A percentile compares a stretch with the other conserved stretches of the same genome.
Conservation (phyloP, 2,888 invertebrate species). For the Lasiommata megera region DNA sequence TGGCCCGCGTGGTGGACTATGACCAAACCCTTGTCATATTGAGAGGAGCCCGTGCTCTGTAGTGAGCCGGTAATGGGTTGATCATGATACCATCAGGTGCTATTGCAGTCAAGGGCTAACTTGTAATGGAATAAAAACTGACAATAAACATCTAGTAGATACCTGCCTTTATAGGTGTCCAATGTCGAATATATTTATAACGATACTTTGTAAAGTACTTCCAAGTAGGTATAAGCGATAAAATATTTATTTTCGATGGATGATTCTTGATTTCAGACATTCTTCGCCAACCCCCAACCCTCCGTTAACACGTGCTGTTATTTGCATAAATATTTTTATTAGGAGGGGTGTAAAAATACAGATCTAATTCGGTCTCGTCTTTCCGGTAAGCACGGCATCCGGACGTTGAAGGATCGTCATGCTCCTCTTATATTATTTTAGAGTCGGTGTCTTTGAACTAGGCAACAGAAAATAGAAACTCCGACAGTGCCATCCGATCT, state of each 20-base stretch:
- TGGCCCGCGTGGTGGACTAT: no score
- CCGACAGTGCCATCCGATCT: neutral
- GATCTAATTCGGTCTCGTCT: constrained; percentile 75
- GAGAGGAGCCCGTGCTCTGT: no score
- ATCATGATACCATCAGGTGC: no score
- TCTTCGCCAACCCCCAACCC: constrained; percentile 41
- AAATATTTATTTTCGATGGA: neutral
- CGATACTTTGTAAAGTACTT: no score
- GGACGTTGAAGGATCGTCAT: constrained; percentile 73
- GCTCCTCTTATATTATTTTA: constrained; percentile 63
- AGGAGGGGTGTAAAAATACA: constrained; percentile 74
- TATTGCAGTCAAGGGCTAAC: no score
- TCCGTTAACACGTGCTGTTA: constrained; percentile 76
- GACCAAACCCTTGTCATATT: no score
- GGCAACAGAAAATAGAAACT: constrained; percentile 27
- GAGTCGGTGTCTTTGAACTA: constrained; percentile 41
- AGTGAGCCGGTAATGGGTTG: no score
- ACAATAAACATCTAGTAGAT: no score
- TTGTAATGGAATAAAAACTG: no score
- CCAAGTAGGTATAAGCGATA: neutral
- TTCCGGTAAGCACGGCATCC: constrained; percentile 60
- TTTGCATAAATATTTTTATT: constrained; percentile 77
- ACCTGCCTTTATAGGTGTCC: no score
- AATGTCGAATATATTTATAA: no score
- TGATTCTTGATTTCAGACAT: neutral